Evolutionary conservation across 2,888 invertebrate species (phyloP), one percentile per base, ranked within the genome.

Genomic region (Encarsia formosa): DNA sequence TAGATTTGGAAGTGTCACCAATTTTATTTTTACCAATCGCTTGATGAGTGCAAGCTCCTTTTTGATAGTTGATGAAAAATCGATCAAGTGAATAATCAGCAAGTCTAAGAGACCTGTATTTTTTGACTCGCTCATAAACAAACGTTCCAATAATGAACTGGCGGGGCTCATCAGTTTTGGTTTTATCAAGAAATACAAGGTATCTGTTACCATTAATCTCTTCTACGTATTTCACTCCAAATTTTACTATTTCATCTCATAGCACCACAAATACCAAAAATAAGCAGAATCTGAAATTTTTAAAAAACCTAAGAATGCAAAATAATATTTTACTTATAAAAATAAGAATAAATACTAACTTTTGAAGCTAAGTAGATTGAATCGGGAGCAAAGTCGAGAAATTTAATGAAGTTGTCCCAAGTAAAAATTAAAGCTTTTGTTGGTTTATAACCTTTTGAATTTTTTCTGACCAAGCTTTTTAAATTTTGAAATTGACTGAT

Each of bases 21-120:
- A 60, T 42, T 38, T 42, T 59, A 47, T 61, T 52, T 34, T 52
- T 58, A 2, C 59, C 59, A 18, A 58, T 57, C 3, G 11, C 4
- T 40, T 26, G 26, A 2, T 26, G 40, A 40, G 15, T 40, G 13
- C 40, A 40, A 18, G 4, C 26, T 3, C 40, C 40, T 3, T 40
- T 26, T 4, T 8, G 8, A 40, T 24, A 40, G 5, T 40, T 15
- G 4, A 40, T 22, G 8, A 39, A 39, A 39, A 39, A 39, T 39
- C 8, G 22, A 2, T 39, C 39, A 23, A 15, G 22, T 9, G 26
- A 40, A 3, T 40, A 11, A 16, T 16, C 40, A 18, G 2, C 9
- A 2, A 18, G 40, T 5, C 40, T 40, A 16, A 40, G 18, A 5
- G 9, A 26, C 2, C 24, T 40, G 9, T 40, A 40, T 3, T 40